These are phyloP conservation scores for Bryconaethiops microstoma DNA, from an alignment of 2,797 vertebrate species.

Conservation along the genomic window DNA sequence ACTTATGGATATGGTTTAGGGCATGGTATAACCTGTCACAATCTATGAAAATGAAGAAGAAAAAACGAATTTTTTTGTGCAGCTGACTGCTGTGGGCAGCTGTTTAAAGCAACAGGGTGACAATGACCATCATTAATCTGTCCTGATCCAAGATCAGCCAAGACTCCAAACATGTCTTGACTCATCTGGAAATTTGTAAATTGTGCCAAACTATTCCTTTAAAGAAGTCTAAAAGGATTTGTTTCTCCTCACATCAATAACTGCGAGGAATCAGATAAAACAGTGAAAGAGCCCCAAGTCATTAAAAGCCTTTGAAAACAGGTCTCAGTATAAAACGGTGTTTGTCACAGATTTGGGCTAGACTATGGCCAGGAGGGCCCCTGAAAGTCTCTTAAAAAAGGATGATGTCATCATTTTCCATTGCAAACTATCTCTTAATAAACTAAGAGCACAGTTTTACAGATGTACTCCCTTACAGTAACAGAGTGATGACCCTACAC, in stretches of 20 bases:
- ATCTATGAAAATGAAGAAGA: too few relatives aligned
- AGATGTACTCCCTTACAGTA: slow-evolving; percentile 19
- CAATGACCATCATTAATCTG: too few relatives aligned
- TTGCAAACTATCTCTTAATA: slow-evolving; percentile 12
- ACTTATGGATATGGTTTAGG: too few relatives aligned
- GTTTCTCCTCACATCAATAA: not conserved
- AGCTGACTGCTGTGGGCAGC: too few relatives aligned
- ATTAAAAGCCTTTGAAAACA: not conserved
- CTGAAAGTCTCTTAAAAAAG: too few relatives aligned
- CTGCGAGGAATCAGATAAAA: not conserved
- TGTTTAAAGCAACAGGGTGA: too few relatives aligned
- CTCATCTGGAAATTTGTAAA: too few relatives aligned
- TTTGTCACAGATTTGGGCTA: not conserved
- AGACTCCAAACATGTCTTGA: too few relatives aligned
- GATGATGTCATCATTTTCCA: slow-evolving; percentile 7
- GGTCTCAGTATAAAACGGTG: not conserved
- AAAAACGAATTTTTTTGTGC: too few relatives aligned
- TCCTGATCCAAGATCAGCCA: too few relatives aligned
- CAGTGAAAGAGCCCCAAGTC: not conserved
- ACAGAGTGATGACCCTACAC: slow-evolving; percentile 7
- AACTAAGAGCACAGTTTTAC: slow-evolving; percentile 33
- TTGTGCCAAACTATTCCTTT: too few relatives aligned
- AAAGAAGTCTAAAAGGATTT: not conserved
- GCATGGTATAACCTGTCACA: too few relatives aligned
- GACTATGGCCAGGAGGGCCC: not conserved